Evolutionary conservation across 2,113 vertebrate species (phyloP).

Genomic region (Cervus canadensis): DNA sequence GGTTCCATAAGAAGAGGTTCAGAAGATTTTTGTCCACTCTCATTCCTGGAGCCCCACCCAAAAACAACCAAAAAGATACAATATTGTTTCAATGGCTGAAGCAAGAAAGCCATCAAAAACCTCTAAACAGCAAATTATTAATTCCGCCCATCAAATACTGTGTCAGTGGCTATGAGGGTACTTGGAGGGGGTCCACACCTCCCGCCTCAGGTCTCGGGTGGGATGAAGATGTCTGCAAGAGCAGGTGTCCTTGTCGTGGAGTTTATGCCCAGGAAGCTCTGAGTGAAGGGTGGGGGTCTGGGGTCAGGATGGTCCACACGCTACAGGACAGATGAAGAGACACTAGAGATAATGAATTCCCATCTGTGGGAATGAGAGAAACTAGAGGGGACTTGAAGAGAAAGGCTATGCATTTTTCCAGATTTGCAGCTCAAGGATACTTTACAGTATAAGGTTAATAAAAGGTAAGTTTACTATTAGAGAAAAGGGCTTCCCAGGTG

Average conservation of each 20-base stretch:
- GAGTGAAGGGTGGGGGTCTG: fast-evolving
- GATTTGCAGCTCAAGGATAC: background rate
- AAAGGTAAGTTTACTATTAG: background rate
- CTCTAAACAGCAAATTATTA: background rate
- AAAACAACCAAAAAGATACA: background rate
- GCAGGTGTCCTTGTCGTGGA: background rate
- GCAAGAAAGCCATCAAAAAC: background rate
- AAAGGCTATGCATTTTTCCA: background rate
- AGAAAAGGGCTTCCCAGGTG: background rate
- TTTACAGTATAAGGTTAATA: background rate
- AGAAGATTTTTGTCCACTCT: background rate
- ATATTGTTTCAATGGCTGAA: background rate
- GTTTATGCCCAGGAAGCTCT: background rate
- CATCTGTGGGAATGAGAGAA: background rate
- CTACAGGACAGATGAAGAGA: background rate
- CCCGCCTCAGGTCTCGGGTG: background rate
- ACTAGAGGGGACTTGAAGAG: fast-evolving
- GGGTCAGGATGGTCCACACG: background rate
- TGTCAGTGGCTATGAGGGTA: background rate
- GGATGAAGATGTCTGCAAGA: background rate
- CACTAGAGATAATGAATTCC: background rate
- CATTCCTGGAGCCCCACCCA: background rate
- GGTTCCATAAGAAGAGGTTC: background rate
- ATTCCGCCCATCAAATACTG: background rate
- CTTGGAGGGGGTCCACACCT: background rate